Evolutionary conservation across 2,888 invertebrate species (phyloP).

Genomic region (Seira sanloemensis): DNA sequence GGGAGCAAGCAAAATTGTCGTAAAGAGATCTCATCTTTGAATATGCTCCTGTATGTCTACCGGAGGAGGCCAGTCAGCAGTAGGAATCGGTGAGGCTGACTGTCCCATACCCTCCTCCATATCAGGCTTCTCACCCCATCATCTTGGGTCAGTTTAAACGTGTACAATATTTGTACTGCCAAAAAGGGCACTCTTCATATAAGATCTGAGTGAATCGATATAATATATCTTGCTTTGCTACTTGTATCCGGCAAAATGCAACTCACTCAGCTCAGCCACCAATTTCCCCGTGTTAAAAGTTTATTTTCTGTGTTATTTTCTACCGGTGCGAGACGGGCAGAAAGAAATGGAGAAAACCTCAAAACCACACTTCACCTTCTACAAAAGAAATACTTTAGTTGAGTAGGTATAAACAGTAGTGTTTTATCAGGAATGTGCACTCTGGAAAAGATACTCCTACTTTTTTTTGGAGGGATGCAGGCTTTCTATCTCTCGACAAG

Average conservation of each 20-base stretch:
- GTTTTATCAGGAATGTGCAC: too few relatives aligned
- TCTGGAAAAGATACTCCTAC: too few relatives aligned
- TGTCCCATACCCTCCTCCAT: slow-evolving; percentile 74
- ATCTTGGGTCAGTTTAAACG: slow-evolving; percentile 63
- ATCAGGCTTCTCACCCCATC: slow-evolving; percentile 72
- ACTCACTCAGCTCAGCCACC: background rate
- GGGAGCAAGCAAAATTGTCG: slow-evolving; percentile 35
- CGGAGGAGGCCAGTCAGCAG: slow-evolving; percentile 73
- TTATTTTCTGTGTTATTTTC: too few relatives aligned
- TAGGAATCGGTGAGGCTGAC: slow-evolving; percentile 72
- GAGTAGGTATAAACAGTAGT: too few relatives aligned
- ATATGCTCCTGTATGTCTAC: slow-evolving; percentile 91
- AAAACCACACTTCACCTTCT: slow-evolving; percentile 61
- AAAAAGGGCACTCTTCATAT: background rate
- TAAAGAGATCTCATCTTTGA: slow-evolving; percentile 82
- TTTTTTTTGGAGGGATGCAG: too few relatives aligned
- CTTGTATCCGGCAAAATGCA: background rate
- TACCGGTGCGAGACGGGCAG: too few relatives aligned
- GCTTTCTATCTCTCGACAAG: too few relatives aligned
- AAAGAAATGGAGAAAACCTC: slow-evolving; percentile 49
- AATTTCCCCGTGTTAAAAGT: background rate
- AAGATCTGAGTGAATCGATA: too few relatives aligned
- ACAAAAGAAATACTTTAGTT: too few relatives aligned
- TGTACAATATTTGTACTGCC: slow-evolving; percentile 23
- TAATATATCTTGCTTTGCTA: background rate